Percentiles rank a stretch among this genome's conserved stretches.
phyloP scores from a whole-genome alignment of 2,113 vertebrate genomes.

The Eublepharis macularius region DNA sequence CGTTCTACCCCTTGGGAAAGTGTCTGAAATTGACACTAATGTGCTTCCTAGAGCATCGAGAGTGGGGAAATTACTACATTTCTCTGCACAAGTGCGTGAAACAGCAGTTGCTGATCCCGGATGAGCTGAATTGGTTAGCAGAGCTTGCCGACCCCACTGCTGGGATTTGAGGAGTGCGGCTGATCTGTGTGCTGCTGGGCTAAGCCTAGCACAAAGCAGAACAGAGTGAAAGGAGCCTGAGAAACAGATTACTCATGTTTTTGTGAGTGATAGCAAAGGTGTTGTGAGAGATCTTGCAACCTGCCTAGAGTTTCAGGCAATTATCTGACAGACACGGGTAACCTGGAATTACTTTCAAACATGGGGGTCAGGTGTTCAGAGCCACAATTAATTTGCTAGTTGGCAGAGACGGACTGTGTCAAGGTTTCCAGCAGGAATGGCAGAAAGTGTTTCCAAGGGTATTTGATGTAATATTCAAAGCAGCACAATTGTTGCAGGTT shows the following conservation, averaged over 20 bases:
- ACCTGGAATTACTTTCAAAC: neutral
- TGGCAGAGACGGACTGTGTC: neutral
- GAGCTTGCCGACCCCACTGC: neutral
- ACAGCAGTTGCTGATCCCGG: neutral
- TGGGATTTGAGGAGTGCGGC: neutral
- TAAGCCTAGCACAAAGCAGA: neutral
- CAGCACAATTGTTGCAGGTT: too few relatives aligned
- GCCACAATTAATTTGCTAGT: neutral
- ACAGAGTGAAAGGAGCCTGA: neutral
- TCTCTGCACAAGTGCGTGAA: neutral
- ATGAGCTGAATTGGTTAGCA: neutral
- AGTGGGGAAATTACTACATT: neutral
- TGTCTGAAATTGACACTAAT: constrained; percentile 14
- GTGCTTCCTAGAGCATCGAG: neutral
- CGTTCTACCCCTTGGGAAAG: neutral
- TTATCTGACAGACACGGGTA: neutral
- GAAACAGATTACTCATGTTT: neutral
- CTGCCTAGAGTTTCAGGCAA: neutral
- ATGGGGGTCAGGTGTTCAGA: neutral
- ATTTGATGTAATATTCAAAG: neutral
- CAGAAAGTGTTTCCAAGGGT: neutral
- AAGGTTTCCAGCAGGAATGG: neutral
- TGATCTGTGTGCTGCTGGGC: neutral
- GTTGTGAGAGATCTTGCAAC: neutral
- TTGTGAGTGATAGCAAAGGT: neutral